Conservation (phyloP, 1,140 invertebrate species). For the Zaprionus inermis region DNA sequence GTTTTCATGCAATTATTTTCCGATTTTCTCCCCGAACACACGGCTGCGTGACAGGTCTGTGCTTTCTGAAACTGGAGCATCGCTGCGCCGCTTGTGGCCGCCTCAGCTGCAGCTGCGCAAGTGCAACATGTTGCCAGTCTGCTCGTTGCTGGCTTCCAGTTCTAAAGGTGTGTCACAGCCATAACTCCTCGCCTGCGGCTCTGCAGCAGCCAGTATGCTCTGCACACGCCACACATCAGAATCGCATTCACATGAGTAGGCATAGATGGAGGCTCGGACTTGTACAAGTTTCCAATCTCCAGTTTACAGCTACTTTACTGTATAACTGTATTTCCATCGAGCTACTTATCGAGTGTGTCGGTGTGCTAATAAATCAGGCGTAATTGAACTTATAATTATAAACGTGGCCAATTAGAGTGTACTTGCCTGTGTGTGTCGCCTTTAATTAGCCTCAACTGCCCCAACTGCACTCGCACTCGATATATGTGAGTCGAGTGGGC, state of each 20-base stretch:
- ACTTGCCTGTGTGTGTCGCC: slow-evolving; percentile 1
- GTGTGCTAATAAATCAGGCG: slow-evolving; percentile 62
- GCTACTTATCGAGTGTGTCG: slow-evolving; percentile 51
- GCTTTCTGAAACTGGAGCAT: slow-evolving; percentile 75
- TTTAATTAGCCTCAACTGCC: slow-evolving; percentile 34
- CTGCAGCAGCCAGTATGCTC: slow-evolving; percentile 17
- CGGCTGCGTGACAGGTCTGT: slow-evolving; percentile 76
- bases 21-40: slow-evolving; percentile 69
- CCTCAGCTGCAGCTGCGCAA: slow-evolving; percentile 39
- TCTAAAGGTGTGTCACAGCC: slow-evolving; percentile 76
- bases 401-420: slow-evolving; percentile 5
- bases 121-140: slow-evolving; percentile 24
- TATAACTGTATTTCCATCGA: slow-evolving; percentile 68
- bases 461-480: slow-evolving; percentile 1
- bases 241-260: slow-evolving; percentile 15
- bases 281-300: slow-evolving; percentile 59
- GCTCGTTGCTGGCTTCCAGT: slow-evolving; percentile 51
- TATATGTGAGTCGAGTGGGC: neutral
- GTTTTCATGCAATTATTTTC: slow-evolving; percentile 80
- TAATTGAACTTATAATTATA: slow-evolving; percentile 25
- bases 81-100: slow-evolving; percentile 57
- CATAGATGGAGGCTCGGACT: slow-evolving; percentile 4
- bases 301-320: slow-evolving; percentile 69
- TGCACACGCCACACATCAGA: slow-evolving; percentile 13
- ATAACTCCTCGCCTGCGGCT: slow-evolving; percentile 61